Evolutionary conservation across 2,888 invertebrate species (phyloP), one percentile per base, ranked within the genome.

Genomic region (Sericinus montela): DNA sequence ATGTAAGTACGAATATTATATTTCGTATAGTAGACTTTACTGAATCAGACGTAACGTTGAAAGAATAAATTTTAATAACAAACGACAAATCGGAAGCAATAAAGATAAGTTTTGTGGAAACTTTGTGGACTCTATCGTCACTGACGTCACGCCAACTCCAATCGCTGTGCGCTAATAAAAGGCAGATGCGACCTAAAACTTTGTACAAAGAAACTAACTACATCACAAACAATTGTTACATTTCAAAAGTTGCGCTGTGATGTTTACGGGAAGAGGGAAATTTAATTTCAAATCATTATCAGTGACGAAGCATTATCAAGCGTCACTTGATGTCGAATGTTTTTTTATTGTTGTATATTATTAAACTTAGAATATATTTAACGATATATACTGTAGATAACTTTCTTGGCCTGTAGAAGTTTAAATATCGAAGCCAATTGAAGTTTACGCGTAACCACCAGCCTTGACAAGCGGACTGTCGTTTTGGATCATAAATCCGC

Each of bases 221-320:
- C 50, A 50, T 50, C 45, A 45, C 50, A 45, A 50, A 41, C 50
- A 50, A 50, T 50, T 50, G 50, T 50, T 50, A 50, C 45, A 50
- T 50, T 45, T 45, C 45, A 45, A 50, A 45, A 45, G 41, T 50
- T 45, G 13, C 41, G 13, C 45, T 29, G 14, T 29, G 15, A 50
- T 45, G 45, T 50, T 45, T 41, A 45, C 40, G 30, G 36, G 32
- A n/a, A 23, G 16, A 25, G 16, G 11, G 45, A 45, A 41, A 45
- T 41, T 41, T 28, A 50, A 50, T 45, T 50, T 45, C 23, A 45
- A 41, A 50, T 23, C 37, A 38, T 14, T 15, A 48, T 38, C 37
- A 32, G 23, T 8, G 42, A 38, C 48, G 19, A 32, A n/a, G n/a
- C n/a, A n/a, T n/a, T n/a, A n/a, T n/a, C n/a, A n/a, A n/a, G n/a